Conservation (phyloP, 2,888 invertebrate genomes). For the Tinea semifulvella region DNA sequence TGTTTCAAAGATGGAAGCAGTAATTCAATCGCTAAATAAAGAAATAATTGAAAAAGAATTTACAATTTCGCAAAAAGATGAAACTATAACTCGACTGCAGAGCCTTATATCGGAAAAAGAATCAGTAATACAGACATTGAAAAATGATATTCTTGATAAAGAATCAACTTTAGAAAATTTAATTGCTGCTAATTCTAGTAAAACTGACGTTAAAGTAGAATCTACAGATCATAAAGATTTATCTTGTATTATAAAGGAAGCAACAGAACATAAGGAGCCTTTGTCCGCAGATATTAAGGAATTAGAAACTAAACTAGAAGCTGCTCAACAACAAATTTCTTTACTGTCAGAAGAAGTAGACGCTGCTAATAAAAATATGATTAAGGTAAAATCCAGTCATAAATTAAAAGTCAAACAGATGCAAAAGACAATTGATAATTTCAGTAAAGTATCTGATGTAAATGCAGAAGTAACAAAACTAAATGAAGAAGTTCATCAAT, state of each 20-base stretch:
- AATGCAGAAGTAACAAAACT: conserved; percentile 74
- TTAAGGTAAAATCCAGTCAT: conserved; percentile 77
- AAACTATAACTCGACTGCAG: conserved; percentile 42
- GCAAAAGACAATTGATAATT: conserved; percentile 76
- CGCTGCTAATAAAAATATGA: conserved; percentile 78
- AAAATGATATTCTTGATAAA: conserved; percentile 22
- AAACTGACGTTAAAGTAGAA: conserved; percentile 11
- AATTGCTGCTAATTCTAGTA: not conserved
- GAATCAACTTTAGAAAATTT: conserved; percentile 21
- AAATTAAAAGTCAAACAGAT: conserved; percentile 78
- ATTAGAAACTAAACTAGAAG: conserved; percentile 51
- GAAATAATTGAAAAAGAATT: conserved; percentile 58
- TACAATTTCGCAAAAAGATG: conserved; percentile 50
- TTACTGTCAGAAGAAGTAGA: conserved; percentile 77
- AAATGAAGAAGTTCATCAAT: conserved; percentile 67
- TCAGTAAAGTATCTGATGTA: conserved; percentile 72
- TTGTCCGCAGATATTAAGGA: conserved; percentile 25
- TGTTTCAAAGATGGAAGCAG: conserved; percentile 39
- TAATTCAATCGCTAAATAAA: conserved; percentile 56
- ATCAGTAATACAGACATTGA: conserved; percentile 25
- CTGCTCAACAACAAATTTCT: conserved; percentile 47
- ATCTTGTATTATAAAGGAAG: conserved; percentile 16
- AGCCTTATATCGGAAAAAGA: conserved; percentile 24
- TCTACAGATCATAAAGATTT: conserved; percentile 12
- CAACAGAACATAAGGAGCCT: conserved; percentile 21